These are phyloP conservation scores for Oryzias celebensis DNA, from an alignment of 2,113 vertebrate species.

Conservation along the genomic window DNA sequence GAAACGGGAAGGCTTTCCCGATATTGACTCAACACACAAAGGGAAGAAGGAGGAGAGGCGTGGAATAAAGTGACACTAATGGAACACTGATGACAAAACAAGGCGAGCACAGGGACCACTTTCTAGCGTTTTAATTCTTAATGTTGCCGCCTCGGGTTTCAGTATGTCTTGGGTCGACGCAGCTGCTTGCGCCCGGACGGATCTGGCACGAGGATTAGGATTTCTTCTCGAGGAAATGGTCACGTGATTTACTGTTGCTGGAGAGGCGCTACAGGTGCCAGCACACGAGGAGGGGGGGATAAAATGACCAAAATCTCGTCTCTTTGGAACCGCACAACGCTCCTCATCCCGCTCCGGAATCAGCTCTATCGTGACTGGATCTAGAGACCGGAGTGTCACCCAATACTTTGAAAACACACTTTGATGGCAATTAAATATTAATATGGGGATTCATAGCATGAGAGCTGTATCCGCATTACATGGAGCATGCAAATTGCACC, in stretches of 20 bases:
- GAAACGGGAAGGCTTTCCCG: slow-evolving; percentile 78
- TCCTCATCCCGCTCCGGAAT: slow-evolving; percentile 51
- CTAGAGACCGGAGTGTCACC: slow-evolving; percentile 67
- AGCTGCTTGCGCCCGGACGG: slow-evolving; percentile 47
- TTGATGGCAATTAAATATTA: slow-evolving; percentile 72
- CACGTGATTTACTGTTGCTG: slow-evolving; percentile 80
- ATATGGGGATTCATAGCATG: slow-evolving; percentile 73
- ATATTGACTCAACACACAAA: slow-evolving; percentile 72
- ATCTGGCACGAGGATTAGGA: slow-evolving; percentile 73
- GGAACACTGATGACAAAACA: slow-evolving; percentile 82
- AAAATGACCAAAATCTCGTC: slow-evolving; percentile 69
- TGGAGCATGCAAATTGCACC: slow-evolving; percentile 71
- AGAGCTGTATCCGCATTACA: slow-evolving; percentile 76
- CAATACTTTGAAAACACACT: slow-evolving; percentile 73
- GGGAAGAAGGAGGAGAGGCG: slow-evolving; percentile 66
- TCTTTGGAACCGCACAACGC: slow-evolving; percentile 60
- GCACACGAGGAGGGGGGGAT: slow-evolving; percentile 59
- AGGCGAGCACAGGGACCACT: slow-evolving; percentile 77
- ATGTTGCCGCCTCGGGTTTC: slow-evolving; percentile 78
- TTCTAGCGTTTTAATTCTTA: slow-evolving; percentile 80
- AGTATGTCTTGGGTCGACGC: slow-evolving; percentile 68
- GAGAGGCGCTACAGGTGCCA: slow-evolving; percentile 71
- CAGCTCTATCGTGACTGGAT: slow-evolving; percentile 68
- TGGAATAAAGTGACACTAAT: slow-evolving; percentile 84
- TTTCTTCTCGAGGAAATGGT: slow-evolving; percentile 78